Base-by-base conservation (phyloP, 2,888 invertebrate genomes). In the Syrista parreyssii region DNA sequence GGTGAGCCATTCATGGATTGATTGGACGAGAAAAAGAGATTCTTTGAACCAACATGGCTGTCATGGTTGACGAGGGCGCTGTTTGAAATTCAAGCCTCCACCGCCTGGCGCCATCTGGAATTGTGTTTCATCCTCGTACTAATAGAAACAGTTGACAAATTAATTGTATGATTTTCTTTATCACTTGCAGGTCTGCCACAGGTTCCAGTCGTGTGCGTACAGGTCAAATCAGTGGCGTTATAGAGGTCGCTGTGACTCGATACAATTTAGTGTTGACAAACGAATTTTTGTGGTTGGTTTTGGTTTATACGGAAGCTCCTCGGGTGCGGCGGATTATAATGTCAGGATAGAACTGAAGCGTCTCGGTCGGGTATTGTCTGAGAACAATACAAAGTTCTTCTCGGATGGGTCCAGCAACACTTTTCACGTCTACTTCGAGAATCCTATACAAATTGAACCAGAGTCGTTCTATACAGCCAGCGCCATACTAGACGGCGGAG, bases 191-290 rank as follows among this genome's bases (percentile, higher is more conserved):
- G 96, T 98, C 76, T 98, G 98, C 88, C 98, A 98, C 92, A 94
- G 98, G 90, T 99, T 99, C 91, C 98, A 98, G 92, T 98, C 98
- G 12, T 98, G 98, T 88, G 98, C 98, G 6, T 98, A 98, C 92
- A 95, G 98, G 85, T 97, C 97, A 88, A 99, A 98, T 90, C 98
- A 99, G 91, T 99, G 99, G 98, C 95, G 98, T 77, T 99, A 99
- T 91, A 94, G 99, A 85, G 98, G 98, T 1, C 94, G 98, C 76
- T 98, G 98, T 91, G 99, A 99, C 91, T 98, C 98, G 79, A 98
- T 99, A 90, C 98, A 98, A 90, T 99, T 99, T 92, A 97, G 97
- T 84, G 98, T 98, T 1, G 98, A 99, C 92, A 96, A 97, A 82
- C 94, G 98, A 85, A 98, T 99, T 88, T 99, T 98, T 90, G 96